A percentile compares a stretch with the other conserved stretches of the same genome.
phyloP scores from a whole-genome alignment of 92 coral and sea anemone species.

The Epizoanthus stellaris region DNA sequence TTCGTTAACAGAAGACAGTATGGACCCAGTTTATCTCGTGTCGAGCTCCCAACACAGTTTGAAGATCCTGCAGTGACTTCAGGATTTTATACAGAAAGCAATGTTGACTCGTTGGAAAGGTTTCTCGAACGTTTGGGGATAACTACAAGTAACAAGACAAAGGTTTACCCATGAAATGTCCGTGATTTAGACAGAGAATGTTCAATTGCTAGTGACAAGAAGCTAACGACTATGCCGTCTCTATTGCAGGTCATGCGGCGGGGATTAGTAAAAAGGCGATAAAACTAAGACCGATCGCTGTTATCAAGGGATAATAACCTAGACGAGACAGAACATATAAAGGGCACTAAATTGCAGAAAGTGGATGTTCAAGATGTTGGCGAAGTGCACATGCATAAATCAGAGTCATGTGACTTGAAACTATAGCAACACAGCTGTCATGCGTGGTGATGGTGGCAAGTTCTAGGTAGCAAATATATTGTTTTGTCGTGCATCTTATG shows the following conservation, averaged over 20 bases:
- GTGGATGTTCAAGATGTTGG: no score
- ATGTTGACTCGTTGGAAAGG: neutral
- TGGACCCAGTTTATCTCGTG: neutral
- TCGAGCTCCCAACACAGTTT: no score
- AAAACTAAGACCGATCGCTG: slow-evolving; percentile 93
- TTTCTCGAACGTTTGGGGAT: neutral
- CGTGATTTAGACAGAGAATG: neutral
- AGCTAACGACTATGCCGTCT: neutral
- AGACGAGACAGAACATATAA: no score
- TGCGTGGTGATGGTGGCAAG: no score
- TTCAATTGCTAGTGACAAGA: neutral
- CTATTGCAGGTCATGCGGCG: slow-evolving; percentile 84
- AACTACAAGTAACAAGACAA: neutral
- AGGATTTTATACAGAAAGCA: no score
- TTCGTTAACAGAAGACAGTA: neutral
- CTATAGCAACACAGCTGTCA: no score
- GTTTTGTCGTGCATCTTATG: no score
- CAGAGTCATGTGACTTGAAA: no score
- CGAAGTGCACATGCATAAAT: no score
- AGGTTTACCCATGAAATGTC: neutral
- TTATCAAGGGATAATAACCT: slow-evolving; percentile 81
- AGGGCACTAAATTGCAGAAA: no score
- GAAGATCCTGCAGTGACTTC: no score
- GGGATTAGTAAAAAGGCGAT: slow-evolving; percentile 97
- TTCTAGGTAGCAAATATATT: no score